Evolutionary conservation across 1,140 invertebrate species (phyloP).

Genomic region (Fopius arisanus): DNA sequence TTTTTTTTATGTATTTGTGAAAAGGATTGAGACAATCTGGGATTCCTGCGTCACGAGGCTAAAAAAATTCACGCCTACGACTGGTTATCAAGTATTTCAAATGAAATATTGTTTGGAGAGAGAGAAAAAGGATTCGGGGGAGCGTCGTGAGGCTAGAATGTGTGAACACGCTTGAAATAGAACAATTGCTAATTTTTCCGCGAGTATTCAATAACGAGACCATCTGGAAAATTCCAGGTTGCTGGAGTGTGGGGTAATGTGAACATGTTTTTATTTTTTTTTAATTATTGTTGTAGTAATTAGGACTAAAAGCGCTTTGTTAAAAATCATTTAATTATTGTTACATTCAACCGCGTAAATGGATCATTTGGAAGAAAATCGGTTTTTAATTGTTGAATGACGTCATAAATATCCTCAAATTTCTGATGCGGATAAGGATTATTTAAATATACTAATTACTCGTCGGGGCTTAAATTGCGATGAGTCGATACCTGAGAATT

Average conservation of each 20-base stretch:
- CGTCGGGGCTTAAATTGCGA: background rate
- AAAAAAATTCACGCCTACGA: constrained; percentile 14
- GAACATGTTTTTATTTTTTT: too few species aligned
- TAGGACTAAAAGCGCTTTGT: too few species aligned
- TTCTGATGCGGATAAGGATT: background rate
- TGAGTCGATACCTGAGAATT: background rate
- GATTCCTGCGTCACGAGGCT: constrained; percentile 8
- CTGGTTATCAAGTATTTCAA: background rate
- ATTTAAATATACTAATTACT: background rate
- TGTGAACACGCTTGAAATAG: background rate
- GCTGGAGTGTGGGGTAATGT: too few species aligned
- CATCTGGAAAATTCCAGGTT: too few species aligned
- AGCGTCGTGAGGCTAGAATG: background rate
- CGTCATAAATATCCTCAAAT: background rate
- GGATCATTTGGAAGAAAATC: too few species aligned
- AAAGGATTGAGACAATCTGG: background rate
- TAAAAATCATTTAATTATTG: too few species aligned
- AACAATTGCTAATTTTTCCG: background rate
- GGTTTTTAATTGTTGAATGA: too few species aligned
- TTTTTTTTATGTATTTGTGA: background rate
- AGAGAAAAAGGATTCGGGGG: background rate
- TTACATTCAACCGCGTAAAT: too few species aligned
- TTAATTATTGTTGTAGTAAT: too few species aligned
- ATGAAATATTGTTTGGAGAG: background rate
- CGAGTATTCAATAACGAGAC: too few species aligned